Evolutionary conservation across 2,888 invertebrate species (phyloP).

Genomic region (Celastrina argiolus): DNA sequence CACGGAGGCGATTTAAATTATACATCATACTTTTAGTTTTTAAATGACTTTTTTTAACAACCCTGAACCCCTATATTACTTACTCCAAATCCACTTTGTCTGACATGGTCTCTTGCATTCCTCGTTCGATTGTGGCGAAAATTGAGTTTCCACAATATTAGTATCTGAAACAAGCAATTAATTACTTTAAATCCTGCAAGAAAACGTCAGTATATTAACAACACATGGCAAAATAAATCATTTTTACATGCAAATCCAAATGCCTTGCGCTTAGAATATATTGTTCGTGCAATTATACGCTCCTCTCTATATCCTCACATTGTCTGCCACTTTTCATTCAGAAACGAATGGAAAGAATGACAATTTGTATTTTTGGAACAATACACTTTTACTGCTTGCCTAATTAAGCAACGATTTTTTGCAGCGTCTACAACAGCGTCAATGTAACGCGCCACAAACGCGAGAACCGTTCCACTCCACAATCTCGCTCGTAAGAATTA

Average conservation of each 20-base stretch:
- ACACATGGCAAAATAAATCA: no score
- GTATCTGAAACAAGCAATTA: conserved; percentile 40
- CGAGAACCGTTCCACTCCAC: not conserved
- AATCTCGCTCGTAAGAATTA: not conserved
- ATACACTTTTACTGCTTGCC: not conserved
- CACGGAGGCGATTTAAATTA: no score
- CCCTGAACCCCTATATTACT: no score
- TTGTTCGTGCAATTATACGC: no score
- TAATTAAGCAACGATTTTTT: not conserved
- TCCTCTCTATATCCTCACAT: no score
- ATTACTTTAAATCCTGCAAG: not conserved
- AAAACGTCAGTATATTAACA: not conserved
- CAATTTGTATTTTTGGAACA: not conserved
- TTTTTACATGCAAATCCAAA: no score
- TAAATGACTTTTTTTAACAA: no score
- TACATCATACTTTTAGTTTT: no score
- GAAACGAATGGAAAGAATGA: no score
- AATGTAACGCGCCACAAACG: not conserved
- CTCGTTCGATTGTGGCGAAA: conserved; percentile 36
- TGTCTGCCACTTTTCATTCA: no score
- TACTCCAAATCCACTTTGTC: conserved; percentile 50
- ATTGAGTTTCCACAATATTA: conserved; percentile 46
- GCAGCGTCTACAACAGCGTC: not conserved
- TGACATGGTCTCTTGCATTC: conserved; percentile 39
- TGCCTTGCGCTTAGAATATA: no score